Base-by-base conservation (phyloP, 2,888 invertebrate species). In the Platerodrilus igneus region DNA sequence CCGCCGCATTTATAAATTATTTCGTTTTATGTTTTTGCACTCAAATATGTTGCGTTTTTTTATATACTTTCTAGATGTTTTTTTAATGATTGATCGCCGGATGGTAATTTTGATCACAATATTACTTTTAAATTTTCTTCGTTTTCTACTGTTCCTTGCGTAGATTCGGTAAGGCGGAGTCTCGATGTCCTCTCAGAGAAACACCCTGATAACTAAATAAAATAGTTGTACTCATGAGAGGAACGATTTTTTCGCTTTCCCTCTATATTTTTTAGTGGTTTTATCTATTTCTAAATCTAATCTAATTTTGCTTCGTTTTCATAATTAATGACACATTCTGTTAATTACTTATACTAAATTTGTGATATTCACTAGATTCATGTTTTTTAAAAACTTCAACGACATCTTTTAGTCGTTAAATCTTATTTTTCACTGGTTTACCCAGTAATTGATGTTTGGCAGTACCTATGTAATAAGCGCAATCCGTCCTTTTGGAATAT, bases 361-460 rank as follows among this genome's bases (percentile, higher is more conserved):
- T 16, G 18, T 28, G 28, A 8, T 28, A 28, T 16, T 28, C 18
- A n/a, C 16, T 17, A n/a, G 16, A 18, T 5, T 28, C 3, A 9
- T 28, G 28, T 4, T 3, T 13, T 7, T 21, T 19, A 30, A 30
- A 30, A 30, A 11, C 21, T 9, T 19, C 30, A 20, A 30, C 10
- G 14, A 20, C 30, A 11, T 30, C 21, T 30, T 30, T 30, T 20
- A 30, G 21, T 30, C 19, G 19, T 10, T 6, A 19, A 30, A 19
- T 11, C 19, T 30, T n/a, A n/a, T 30, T 30, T 20, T 27, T 27
- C 7, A 27, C 27, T 15, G 16, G 9, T 15, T 27, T 27, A 15
- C 9, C 8, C 16, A 16, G 21, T 18, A 29, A n/a, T 30, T 20
- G 13, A 30, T 11, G 19, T 30, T 30, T 30, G 4, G 19, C 19